Percentiles rank a stretch among this genome's conserved stretches.
phyloP scores from a whole-genome alignment of 2,113 vertebrate species.

The Pomatostomus ruficeps region DNA sequence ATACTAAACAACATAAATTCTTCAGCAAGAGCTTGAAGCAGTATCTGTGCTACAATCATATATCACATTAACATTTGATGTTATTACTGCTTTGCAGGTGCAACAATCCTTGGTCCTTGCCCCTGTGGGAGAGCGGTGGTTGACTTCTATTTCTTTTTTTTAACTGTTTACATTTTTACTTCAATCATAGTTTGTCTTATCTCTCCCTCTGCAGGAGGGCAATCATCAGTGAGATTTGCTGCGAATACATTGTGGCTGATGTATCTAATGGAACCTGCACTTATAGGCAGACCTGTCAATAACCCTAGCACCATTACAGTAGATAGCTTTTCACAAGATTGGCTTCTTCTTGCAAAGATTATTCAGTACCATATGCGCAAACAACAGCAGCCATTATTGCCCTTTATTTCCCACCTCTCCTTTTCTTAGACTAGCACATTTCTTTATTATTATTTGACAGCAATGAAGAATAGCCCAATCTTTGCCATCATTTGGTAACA shows the following conservation, averaged over 20 bases:
- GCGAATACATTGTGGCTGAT: slow-evolving; percentile 67
- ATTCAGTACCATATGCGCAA: slow-evolving; percentile 67
- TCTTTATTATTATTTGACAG: slow-evolving; percentile 63
- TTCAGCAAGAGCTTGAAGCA: slow-evolving; percentile 37
- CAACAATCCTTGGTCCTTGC: slow-evolving; percentile 60
- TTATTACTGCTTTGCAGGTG: slow-evolving; percentile 55
- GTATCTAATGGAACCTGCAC: slow-evolving; percentile 73
- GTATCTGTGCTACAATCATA: slow-evolving; percentile 41
- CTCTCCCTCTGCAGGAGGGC: slow-evolving; percentile 71
- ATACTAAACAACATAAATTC: slow-evolving; percentile 62
- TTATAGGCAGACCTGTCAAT: slow-evolving; percentile 72
- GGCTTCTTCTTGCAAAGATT: slow-evolving; percentile 71
- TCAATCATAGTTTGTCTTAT: slow-evolving; percentile 76
- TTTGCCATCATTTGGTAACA: slow-evolving; percentile 59
- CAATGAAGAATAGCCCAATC: slow-evolving; percentile 62
- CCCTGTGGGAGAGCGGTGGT: slow-evolving; percentile 61
- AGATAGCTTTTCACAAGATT: slow-evolving; percentile 72
- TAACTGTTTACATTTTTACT: slow-evolving; percentile 73
- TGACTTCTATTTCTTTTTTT: slow-evolving; percentile 68
- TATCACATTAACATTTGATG: slow-evolving; percentile 61
- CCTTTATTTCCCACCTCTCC: slow-evolving; percentile 64
- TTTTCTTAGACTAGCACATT: slow-evolving; percentile 54
- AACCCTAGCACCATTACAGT: slow-evolving; percentile 70
- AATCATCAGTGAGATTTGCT: slow-evolving; percentile 70
- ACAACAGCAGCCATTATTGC: slow-evolving; percentile 70